Evolutionary conservation across 1,140 invertebrate genomes (phyloP), one percentile per base, ranked within the genome.

Genomic region (Brachystomella parvula): DNA sequence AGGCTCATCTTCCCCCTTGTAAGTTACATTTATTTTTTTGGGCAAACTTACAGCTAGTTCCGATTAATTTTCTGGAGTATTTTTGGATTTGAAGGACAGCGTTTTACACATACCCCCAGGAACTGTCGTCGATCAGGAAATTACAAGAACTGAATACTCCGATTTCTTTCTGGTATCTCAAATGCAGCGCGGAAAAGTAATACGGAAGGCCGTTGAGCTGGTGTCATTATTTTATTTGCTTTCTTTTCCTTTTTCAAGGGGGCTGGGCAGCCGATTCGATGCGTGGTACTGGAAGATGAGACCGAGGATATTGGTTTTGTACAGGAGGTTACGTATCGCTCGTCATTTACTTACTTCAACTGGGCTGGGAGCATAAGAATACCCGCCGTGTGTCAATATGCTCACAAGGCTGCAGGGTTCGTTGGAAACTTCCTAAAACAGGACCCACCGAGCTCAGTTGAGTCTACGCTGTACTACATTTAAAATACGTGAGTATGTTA

Each of bases 331-430:
- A 85, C 88, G 0, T 96, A 92, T 76, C 95, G 94, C 76, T 77
- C 96, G 75, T 92, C 90, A 63, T 90, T 95, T 76, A 76, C 96
- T 71, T 97, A 97, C 76, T 97, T 93, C 78, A 96, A 97, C 79
- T 96, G 93, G 92, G 84, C 89, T 0, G 93, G 93, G 17, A 92
- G 92, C 0, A 85, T 96, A 19, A 77, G 90, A 57, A 90, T 95
- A 47, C 93, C 94, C 1, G 94, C 93, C 0, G 92, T 92, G 0
- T 93, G 90, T 39, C 49, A 53, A 24, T 53, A 53, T 53, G 49
- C 49, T 19, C 49, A 53, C 49, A 53, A 53, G 21, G 49, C 49
- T 15, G 49, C 49, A 9, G 49, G 49, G 24, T 53, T 53, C 49
- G 49, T 53, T 53, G 49, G 49, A 53, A 19, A 53, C 9, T 6